Evolutionary conservation across 2,797 vertebrate species (phyloP).

Genomic region (Peromyscus nudipes): DNA sequence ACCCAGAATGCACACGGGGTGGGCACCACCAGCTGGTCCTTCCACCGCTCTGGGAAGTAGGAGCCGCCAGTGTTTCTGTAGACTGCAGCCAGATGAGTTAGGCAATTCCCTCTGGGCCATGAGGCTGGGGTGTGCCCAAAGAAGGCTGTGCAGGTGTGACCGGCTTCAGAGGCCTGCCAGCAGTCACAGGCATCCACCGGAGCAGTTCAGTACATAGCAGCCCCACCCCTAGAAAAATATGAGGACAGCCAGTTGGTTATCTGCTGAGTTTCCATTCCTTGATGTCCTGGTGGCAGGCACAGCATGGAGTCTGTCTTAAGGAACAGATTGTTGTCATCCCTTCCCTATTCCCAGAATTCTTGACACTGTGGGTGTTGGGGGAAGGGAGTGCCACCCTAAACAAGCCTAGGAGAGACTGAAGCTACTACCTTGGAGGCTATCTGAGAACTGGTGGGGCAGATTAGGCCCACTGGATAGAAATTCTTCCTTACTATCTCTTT

Average conservation of each 20-base stretch:
- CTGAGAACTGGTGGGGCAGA: background rate
- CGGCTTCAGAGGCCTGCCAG: background rate
- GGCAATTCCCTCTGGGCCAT: background rate
- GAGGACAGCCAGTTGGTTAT: background rate
- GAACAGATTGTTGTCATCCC: background rate
- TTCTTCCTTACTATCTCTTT: background rate
- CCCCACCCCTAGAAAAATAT: background rate
- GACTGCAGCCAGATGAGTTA: background rate
- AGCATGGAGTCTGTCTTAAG: background rate
- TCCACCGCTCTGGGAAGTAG: no score
- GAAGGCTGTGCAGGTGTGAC: background rate
- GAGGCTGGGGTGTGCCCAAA: background rate
- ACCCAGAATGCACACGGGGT: background rate
- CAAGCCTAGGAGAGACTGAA: background rate
- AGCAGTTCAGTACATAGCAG: no score
- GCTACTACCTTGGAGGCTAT: background rate
- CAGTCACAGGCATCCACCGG: background rate
- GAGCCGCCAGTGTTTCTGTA: background rate
- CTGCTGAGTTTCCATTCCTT: background rate
- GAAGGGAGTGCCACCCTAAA: background rate
- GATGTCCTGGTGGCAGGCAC: background rate
- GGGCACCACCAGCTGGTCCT: background rate
- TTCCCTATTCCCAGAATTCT: background rate
- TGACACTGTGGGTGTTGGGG: background rate
- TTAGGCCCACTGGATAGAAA: background rate